Evolutionary conservation across 2,888 invertebrate species (phyloP).

Genomic region (Thalpophila matura): DNA sequence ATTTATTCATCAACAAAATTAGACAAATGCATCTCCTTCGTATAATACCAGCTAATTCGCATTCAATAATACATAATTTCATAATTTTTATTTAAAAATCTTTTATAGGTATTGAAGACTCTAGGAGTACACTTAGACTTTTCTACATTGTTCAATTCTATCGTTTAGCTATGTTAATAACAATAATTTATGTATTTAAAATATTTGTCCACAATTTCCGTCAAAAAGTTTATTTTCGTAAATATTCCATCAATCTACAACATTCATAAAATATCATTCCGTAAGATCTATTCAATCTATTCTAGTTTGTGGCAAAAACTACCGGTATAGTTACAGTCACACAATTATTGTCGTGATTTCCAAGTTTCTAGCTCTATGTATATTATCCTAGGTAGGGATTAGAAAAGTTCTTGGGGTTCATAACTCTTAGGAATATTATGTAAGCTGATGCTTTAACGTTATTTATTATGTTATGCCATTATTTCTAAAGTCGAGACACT

Average conservation of each 20-base stretch:
- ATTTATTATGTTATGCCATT: background rate
- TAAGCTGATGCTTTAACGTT: background rate
- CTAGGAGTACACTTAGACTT: too few species aligned
- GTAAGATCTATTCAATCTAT: conserved; percentile 45
- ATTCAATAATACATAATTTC: background rate
- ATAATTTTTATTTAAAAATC: conserved; percentile 25
- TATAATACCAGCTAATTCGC: background rate
- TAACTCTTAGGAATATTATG: background rate
- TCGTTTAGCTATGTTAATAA: conserved; percentile 30
- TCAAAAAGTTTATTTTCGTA: conserved; percentile 38
- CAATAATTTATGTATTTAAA: conserved; percentile 42
- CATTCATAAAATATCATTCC: conserved; percentile 40
- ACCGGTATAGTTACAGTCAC: conserved; percentile 59
- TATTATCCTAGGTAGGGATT: conserved; percentile 34
- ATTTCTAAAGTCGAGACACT: conserved; percentile 13
- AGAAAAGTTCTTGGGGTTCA: background rate
- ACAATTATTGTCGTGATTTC: conserved; percentile 62
- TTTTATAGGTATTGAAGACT: conserved; percentile 10
- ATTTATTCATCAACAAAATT: too few species aligned
- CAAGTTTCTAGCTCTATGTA: conserved; percentile 47
- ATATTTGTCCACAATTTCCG: conserved; percentile 35
- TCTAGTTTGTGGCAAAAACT: conserved; percentile 59
- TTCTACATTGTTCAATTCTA: conserved; percentile 28
- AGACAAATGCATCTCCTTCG: too few species aligned
- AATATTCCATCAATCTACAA: conserved; percentile 42